Base-by-base conservation (phyloP, 2,113 vertebrate species). In the Oncorhynchus masou region DNA sequence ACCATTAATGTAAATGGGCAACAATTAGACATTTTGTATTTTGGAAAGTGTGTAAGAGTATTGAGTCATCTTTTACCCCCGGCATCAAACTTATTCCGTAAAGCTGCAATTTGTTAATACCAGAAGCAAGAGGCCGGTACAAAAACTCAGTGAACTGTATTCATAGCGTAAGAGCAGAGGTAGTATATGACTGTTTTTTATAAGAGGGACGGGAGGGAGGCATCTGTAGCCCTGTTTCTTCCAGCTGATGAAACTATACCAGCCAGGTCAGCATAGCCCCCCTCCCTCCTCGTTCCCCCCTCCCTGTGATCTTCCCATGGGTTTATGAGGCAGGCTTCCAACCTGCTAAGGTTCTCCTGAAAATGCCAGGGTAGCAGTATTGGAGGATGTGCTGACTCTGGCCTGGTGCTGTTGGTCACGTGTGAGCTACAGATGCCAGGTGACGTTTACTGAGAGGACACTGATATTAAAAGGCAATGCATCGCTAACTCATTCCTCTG, bases 351-450 rank as follows among this genome's bases (percentile, higher is more conserved):
- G 90, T 92, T 93, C 88, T 90, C 73, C 82, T 85, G 87, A 92
- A 93, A 92, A 81, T 92, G 93, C 91, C 90, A 89, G 87, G 84
- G 86, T 91, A 92, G 93, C 92, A 94, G 87, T 89, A 92, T 88
- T 81, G 85, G 81, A 90, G 87, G 91, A 93, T 93, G 88, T 94
- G 93, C 93, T 94, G 93, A 94, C 91, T 92, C 82, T 84, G 88
- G 67, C 19, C 74, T 25, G 84, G 86, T 74, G 70, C 87, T 90
- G 85, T 87, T 88, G 91, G 88, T 91, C 91, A 92, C 89, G 90
- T 93, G 91, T 92, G 91, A 90, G 90, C 86, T 91, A 90, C 92
- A 93, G 92, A 91, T 93, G 91, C 90, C 92, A 91, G 91, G 91
- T 92, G 92, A 94, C 91, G 90, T 25, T 81, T 87, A 90, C 79